Conservation (phyloP, 1,140 invertebrate genomes). For the Drosophila fuyamai region DNA sequence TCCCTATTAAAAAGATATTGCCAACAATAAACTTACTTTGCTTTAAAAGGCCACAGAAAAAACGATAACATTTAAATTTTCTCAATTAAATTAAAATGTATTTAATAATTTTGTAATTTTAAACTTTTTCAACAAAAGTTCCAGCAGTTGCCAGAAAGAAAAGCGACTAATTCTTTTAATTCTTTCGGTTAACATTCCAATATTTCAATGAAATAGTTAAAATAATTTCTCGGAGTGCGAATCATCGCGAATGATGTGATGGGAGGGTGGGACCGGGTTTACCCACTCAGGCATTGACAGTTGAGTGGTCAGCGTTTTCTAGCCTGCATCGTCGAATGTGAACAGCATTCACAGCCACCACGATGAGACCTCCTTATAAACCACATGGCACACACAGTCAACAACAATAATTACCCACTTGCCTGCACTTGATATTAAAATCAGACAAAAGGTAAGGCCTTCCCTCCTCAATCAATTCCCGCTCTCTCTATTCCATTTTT, state of each 20-base stretch:
- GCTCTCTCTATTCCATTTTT: conserved; percentile 12
- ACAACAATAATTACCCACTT: conserved; percentile 83
- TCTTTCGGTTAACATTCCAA: neutral
- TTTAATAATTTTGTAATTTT: too few species aligned
- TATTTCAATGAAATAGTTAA: neutral
- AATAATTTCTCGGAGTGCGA: conserved; percentile 25
- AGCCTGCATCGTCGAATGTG: conserved; percentile 46
- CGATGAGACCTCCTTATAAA: conserved; percentile 49
- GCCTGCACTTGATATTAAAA: conserved; percentile 83
- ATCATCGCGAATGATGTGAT: conserved; percentile 29
- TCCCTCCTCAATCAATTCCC: conserved; percentile 41
- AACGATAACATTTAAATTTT: too few species aligned
- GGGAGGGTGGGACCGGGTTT: conserved; percentile 40
- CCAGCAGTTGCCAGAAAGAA: too few species aligned
- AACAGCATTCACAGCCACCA: conserved; percentile 21
- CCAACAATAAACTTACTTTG: too few species aligned
- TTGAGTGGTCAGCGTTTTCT: conserved; percentile 80
- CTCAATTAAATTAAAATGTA: too few species aligned
- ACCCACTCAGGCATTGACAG: conserved; percentile 79
- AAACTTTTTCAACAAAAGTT: too few species aligned
- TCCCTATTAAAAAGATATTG: too few species aligned
- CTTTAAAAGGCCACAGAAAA: too few species aligned
- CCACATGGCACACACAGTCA: conserved; percentile 59
- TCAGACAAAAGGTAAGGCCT: conserved; percentile 72
- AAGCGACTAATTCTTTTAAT: neutral